Evolutionary conservation across 2,888 invertebrate species (phyloP), one percentile per base, ranked within the genome.

Genomic region (Andrena praecox): DNA sequence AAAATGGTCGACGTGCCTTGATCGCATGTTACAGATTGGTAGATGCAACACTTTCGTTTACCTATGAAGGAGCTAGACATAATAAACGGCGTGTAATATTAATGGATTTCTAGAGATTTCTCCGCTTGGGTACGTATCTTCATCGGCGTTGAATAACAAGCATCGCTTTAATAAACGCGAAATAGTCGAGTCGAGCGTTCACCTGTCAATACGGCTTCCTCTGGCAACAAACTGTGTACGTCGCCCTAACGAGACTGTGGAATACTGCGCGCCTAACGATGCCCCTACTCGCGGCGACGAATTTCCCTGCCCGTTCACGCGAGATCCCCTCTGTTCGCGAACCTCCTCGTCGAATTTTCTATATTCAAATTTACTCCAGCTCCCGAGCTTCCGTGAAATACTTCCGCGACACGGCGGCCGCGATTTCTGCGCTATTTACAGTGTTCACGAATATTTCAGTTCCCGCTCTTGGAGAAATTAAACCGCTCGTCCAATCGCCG

Each of bases 1-100:
- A 91, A 91, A 91, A 91, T 91, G 91, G 91, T 89, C 77, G 91
- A 91, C 90, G 90, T 90, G 89, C 91, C 87, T 89, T 87, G 89
- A 86, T 74, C 84, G 86, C 89, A 77, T 82, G 76, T 80, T 78
- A 89, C 80, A 78, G 80, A 81, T 73, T 81, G 80, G 63, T 82
- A 59, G 75, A 67, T 84, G 80, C 74, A 80, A 84, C 52, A 79
- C 69, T 82, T 68, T 81, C 56, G 67, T 80, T 84, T 69, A 66
- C 63, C 50, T 42, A 80, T 80, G 80, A 85, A 84, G 77, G 73
- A 80, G 68, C 29, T 80, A 78, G 12, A 70, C 60, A 72, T 69
- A 64, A 82, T 66, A 54, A 70, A 75, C 29, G 60, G 73, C 67
- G 68, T 52, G 66, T 78, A 77, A 85, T 73, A 67, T 80, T 76